Percentiles rank a stretch among this genome's conserved stretches.
Evolutionary conservation across 2,888 invertebrate genomes (phyloP).

Genomic region (Drosophila ezoana): DNA sequence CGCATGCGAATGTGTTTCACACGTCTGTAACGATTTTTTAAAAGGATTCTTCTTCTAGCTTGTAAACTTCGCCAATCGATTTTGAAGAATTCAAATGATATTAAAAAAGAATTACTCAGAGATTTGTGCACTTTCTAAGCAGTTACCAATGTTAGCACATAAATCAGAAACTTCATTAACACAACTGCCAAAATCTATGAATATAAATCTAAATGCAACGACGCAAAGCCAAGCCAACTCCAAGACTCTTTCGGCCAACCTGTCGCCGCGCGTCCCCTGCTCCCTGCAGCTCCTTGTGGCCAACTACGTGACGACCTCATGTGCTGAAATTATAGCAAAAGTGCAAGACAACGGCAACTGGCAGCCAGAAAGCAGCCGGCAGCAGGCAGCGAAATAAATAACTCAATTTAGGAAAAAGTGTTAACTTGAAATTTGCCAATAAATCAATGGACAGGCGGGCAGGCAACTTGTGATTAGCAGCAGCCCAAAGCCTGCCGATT

Average conservation of each 20-base stretch:
- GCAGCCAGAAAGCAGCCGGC: conserved; percentile 25
- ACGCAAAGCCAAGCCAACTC: conserved; percentile 19
- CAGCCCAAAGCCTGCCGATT: conserved; percentile 52
- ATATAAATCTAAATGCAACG: conserved; percentile 68
- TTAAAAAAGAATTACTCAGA: conserved; percentile 22
- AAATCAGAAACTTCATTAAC: conserved; percentile 79
- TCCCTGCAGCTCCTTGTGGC: conserved; percentile 11
- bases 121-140: conserved; percentile 13
- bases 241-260: conserved; percentile 14
- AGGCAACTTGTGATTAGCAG: conserved; percentile 71
- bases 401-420: conserved; percentile 80
- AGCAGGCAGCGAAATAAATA: conserved; percentile 68
- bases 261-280: neutral
- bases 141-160: conserved; percentile 46
- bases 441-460: conserved; percentile 65
- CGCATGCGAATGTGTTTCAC: too few relatives aligned
- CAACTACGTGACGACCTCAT: conserved; percentile 62
- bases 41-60: too few relatives aligned
- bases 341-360: conserved; percentile 35
- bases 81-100: conserved; percentile 45
- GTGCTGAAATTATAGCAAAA: conserved; percentile 52
- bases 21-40: too few relatives aligned
- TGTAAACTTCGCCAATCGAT: conserved; percentile 48
- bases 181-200: conserved; percentile 75
- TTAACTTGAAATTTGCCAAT: conserved; percentile 79